Conservation (phyloP, 2,888 invertebrate genomes). For the Tanytarsus gracilentus region DNA sequence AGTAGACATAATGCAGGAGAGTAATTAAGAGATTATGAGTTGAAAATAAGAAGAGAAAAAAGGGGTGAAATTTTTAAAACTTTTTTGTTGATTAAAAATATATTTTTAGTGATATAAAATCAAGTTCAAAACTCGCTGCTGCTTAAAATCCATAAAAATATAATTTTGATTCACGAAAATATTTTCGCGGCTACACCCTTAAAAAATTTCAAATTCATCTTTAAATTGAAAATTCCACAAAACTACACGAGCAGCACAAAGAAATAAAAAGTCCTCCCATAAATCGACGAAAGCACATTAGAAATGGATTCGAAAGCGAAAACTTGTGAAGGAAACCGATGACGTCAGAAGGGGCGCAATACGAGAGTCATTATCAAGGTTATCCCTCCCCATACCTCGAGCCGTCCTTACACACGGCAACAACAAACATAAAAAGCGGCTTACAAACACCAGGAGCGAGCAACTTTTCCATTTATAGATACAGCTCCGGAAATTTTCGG, state of each 20-base stretch:
- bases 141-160: no score
- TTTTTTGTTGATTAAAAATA: no score
- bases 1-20: no score
- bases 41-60: no score
- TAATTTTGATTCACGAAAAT: no score
- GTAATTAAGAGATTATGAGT: no score
- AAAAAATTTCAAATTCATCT: no score
- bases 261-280: neutral
- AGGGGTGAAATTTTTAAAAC: no score
- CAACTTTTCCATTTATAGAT: constrained; percentile 19
- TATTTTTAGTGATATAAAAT: no score
- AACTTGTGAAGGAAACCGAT: constrained; percentile 11
- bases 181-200: no score
- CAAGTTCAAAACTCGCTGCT: no score
- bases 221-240: no score
- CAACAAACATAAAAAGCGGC: neutral
- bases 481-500: constrained; percentile 19
- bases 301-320: constrained; percentile 3
- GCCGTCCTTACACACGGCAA: neutral
- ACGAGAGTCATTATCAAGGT: constrained; percentile 24
- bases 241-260: neutral
- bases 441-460: constrained; percentile 8
- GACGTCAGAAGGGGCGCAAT: constrained; percentile 22
- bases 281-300: neutral
- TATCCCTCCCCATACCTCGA: neutral